Evolutionary conservation across 2,113 vertebrate genomes (phyloP).

Genomic region (Anas platyrhynchos): DNA sequence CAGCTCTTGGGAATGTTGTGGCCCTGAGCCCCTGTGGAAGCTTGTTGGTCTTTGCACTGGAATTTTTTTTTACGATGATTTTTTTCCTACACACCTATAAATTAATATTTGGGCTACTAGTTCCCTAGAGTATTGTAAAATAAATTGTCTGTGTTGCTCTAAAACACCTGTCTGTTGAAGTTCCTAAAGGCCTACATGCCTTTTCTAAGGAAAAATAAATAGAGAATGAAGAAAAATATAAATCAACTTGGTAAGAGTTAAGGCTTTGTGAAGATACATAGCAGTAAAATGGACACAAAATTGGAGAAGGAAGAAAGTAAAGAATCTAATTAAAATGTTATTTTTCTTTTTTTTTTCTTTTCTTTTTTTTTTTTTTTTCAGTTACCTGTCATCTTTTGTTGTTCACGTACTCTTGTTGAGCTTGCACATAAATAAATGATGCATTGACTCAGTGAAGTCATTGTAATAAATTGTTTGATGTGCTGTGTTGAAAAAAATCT

Average conservation of each 20-base stretch:
- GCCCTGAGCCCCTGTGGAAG: not conserved
- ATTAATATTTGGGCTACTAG: not conserved
- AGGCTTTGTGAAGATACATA: conserved; percentile 2
- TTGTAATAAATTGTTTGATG: conserved; percentile 73
- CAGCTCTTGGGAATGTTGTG: not conserved
- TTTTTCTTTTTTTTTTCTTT: conserved; percentile 39
- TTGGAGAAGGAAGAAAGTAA: conserved; percentile 42
- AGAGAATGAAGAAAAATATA: not conserved
- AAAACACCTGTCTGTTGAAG: not conserved
- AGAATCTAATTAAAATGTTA: conserved; percentile 39
- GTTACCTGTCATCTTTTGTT: conserved; percentile 55
- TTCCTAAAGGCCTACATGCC: not conserved
- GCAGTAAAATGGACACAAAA: not conserved
- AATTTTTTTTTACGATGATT: not conserved
- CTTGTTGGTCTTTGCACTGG: not conserved
- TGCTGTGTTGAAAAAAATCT: conserved; percentile 61
- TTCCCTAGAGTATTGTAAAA: not conserved
- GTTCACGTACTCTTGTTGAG: conserved; percentile 41
- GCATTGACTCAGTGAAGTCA: conserved; percentile 61
- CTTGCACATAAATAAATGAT: conserved; percentile 53
- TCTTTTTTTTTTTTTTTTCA: conserved; percentile 37
- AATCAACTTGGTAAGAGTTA: conserved; percentile 1
- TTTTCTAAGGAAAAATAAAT: not conserved
- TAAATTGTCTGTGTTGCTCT: not conserved
- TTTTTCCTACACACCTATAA: not conserved